Evolutionary conservation across 1,140 invertebrate genomes (phyloP), one percentile per base, ranked within the genome.

Genomic region (Lucilia sericata): DNA sequence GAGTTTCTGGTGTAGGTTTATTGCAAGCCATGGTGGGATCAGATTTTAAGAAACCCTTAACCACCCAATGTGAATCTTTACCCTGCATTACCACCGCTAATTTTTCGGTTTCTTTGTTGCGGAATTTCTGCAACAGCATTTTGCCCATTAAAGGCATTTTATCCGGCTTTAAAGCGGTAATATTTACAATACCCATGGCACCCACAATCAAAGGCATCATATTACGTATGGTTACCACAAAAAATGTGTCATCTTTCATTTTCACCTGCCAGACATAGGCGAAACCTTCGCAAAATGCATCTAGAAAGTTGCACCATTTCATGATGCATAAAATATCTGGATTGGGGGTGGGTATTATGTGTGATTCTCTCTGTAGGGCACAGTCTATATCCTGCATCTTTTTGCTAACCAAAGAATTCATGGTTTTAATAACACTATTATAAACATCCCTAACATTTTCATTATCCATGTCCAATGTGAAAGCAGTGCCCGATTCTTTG

Each of bases 361-460:
- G 90, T 60, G 88, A 89, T 21, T 90, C 89, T 13, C 89, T 88
- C 60, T 88, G 86, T 74, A 90, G 47, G 1, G 89, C 89, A 85
- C 88, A 55, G 36, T 90, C 89, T 42, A 90, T 90, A 47, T 90
- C 89, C 85, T 90, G 89, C 89, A 90, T 90, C 65, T 90, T 90
- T 34, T 89, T 90, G 83, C 88, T 90, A 4, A 90, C 89, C 42
- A 88, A 85, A 0, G 85, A 86, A 34, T 90, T 90, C 89, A 90
- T 90, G 51, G 88, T 90, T 42, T 87, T 86, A 0, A 90, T 88
- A 0, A 90, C 89, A 30, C 88, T 87, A 60, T 88, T 87, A 80
- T 87, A 90, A 30, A 87, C 87, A 17, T 86, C 75, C 0, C 85
- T 84, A 74, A 88, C 30, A 49, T 51, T 74, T 74, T 75, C 70